Conservation (phyloP, 2,888 invertebrate species). For the Xanthorhoe spadicearia region DNA sequence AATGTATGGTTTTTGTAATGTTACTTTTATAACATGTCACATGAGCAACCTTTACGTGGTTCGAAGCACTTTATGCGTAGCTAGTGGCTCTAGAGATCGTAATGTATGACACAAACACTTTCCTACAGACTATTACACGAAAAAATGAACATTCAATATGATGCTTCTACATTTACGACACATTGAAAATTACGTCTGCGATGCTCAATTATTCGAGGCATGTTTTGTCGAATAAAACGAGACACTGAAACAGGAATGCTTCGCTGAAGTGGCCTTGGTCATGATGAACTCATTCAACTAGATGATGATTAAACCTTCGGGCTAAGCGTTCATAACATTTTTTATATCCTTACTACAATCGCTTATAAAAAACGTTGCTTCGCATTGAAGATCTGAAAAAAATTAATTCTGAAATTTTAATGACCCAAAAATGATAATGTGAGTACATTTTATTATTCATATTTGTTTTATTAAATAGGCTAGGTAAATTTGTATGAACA, state of each 20-base stretch:
- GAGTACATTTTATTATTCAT: too few relatives aligned
- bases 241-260: not conserved
- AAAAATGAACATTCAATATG: conserved; percentile 1
- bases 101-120: not conserved
- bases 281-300: conserved; percentile 3
- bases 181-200: not conserved
- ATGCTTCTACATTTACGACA: not conserved
- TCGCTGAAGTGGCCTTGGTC: not conserved
- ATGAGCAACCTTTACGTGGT: not conserved
- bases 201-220: not conserved
- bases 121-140: not conserved
- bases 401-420: too few relatives aligned
- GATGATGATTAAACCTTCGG: not conserved
- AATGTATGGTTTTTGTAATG: not conserved
- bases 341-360: not conserved
- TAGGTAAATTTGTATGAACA: too few relatives aligned
- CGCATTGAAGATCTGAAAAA: not conserved
- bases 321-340: not conserved
- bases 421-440: too few relatives aligned
- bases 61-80: not conserved
- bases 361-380: not conserved
- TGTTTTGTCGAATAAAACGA: not conserved
- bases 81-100: not conserved
- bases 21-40: not conserved
- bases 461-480: too few relatives aligned